Percentiles rank a stretch among this genome's conserved stretches.
phyloP scores from a whole-genome alignment of 2,888 invertebrate genomes.

The Camponotus fellah region DNA sequence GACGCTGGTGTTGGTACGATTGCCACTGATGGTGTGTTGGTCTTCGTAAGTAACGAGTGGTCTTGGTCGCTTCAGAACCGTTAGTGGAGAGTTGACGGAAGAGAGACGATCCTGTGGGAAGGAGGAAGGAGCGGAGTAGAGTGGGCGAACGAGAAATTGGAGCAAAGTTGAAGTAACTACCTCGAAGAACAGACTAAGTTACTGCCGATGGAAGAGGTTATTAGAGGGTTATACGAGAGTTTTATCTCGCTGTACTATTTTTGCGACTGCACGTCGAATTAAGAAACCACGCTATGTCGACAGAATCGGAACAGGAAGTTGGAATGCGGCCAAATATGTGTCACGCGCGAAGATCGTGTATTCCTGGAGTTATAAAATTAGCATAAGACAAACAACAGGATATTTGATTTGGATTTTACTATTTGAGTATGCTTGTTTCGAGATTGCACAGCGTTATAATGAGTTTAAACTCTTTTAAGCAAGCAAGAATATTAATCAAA shows the following conservation, averaged over 20 bases:
- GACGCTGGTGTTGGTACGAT: constrained; percentile 41
- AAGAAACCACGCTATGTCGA: constrained; percentile 21
- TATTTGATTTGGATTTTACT: neutral
- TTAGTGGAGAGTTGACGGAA: constrained; percentile 62
- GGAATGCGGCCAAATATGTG: neutral
- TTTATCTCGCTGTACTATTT: constrained; percentile 58
- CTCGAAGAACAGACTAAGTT: constrained; percentile 54
- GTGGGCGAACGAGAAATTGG: constrained; percentile 48
- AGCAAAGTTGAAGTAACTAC: constrained; percentile 51
- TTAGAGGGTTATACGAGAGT: constrained; percentile 71
- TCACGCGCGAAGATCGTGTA: neutral
- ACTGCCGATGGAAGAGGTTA: constrained; percentile 60
- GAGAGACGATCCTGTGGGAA: constrained; percentile 47
- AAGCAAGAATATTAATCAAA: neutral
- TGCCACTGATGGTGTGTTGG: constrained; percentile 27
- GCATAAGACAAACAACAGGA: constrained; percentile 5
- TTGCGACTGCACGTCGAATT: constrained; percentile 46
- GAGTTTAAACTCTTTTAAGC: neutral
- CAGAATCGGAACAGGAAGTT: neutral
- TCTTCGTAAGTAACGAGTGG: constrained; percentile 48
- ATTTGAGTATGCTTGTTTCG: neutral
- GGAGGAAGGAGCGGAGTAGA: constrained; percentile 34
- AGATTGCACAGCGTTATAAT: neutral
- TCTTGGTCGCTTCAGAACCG: constrained; percentile 55
- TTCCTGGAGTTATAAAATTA: constrained; percentile 56